Evolutionary conservation across 2,888 invertebrate species (phyloP).

Genomic region (Drosophila bunnanda): DNA sequence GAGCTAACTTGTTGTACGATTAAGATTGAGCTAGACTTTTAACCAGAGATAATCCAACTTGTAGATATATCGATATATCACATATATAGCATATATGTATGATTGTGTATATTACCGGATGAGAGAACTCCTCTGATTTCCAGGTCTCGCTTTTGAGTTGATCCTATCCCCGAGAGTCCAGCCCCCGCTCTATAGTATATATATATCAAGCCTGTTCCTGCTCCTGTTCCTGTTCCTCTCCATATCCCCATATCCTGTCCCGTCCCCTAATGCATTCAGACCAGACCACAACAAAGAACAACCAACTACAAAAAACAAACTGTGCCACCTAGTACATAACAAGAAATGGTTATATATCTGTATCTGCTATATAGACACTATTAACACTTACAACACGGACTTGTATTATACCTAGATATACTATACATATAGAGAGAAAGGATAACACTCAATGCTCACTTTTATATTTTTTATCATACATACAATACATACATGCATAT

Average conservation of each 20-base stretch:
- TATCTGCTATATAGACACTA: conserved; percentile 58
- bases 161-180: conserved; percentile 12
- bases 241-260: neutral
- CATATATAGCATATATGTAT: conserved; percentile 48
- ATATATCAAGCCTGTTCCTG: conserved; percentile 25
- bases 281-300: conserved; percentile 50
- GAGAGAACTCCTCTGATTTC: conserved; percentile 50
- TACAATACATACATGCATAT: conserved; percentile 58
- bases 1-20: conserved; percentile 74
- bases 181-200: conserved; percentile 19
- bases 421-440: conserved; percentile 29
- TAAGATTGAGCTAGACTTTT: conserved; percentile 79
- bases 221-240: neutral
- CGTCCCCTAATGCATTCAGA: conserved; percentile 36
- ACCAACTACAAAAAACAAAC: conserved; percentile 65
- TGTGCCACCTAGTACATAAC: conserved; percentile 81
- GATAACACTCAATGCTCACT: conserved; percentile 73
- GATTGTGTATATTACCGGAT: conserved; percentile 69
- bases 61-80: conserved; percentile 52
- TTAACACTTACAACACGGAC: conserved; percentile 37
- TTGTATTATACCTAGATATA: conserved; percentile 58
- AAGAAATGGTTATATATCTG: conserved; percentile 78
- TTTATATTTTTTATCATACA: conserved; percentile 80
- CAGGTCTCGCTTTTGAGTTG: conserved; percentile 65
- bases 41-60: conserved; percentile 56